These are phyloP conservation scores for Achroia grisella DNA, from an alignment of 1,140 invertebrate genomes.

Conservation along the genomic window DNA sequence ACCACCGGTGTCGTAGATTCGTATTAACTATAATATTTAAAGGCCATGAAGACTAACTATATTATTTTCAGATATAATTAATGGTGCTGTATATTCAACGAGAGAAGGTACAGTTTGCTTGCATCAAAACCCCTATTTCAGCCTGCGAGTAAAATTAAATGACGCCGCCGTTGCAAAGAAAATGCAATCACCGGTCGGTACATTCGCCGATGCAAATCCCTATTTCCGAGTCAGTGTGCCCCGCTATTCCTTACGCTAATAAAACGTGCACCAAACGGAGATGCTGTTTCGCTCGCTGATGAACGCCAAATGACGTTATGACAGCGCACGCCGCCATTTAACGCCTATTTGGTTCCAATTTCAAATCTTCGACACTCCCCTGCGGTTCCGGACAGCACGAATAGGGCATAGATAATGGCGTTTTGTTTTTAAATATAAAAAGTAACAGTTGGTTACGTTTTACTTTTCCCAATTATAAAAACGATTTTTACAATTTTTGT, in stretches of 20 bases:
- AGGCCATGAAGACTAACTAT: no score
- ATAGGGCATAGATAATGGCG: constrained; percentile 56
- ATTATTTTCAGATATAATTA: background rate
- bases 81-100: background rate
- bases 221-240: constrained; percentile 65
- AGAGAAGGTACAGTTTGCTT: constrained; percentile 34
- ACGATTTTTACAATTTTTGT: background rate
- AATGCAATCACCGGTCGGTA: constrained; percentile 65
- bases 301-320: constrained; percentile 71
- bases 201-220: constrained; percentile 64
- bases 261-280: constrained; percentile 68
- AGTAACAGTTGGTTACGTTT: background rate
- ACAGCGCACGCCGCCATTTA: constrained; percentile 71
- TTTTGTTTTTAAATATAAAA: constrained; percentile 39
- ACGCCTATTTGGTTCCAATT: constrained; percentile 74
- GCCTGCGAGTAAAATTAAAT: constrained; percentile 58
- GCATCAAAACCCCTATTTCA: constrained; percentile 35
- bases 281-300: constrained; percentile 68
- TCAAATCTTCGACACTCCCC: constrained; percentile 65
- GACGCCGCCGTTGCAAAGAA: constrained; percentile 65
- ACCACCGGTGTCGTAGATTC: no score
- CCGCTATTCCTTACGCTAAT: constrained; percentile 72
- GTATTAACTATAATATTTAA: no score
- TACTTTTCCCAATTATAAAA: constrained; percentile 7
- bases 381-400: constrained; percentile 50